Evolutionary conservation across 1,140 invertebrate species (phyloP), one percentile per base, ranked within the genome.

Genomic region (Frieseomelitta varia): DNA sequence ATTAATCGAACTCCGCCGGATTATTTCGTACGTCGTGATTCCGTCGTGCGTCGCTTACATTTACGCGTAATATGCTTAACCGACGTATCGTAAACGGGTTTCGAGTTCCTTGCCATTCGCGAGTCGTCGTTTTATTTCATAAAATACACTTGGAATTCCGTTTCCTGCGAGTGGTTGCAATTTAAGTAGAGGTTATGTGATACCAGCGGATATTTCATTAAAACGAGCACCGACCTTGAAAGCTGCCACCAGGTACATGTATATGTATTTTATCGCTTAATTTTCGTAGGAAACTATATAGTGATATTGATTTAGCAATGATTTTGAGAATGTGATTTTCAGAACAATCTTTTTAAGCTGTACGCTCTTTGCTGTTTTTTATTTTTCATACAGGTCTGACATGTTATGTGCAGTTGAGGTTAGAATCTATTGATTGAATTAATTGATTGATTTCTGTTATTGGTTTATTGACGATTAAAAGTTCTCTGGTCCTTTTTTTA

Each of bases 1-100:
- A 74, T 74, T 71, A 55, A 85, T 80, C 51, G 65, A 72, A 73
- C 73, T 82, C 30, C 19, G 21, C 3, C 51, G 53, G 63, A 58
- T 83, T n/a, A n/a, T 68, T 77, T 83, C 30, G 55, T 69, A 58
- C 67, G 21, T n/a, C 27, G 12, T 1, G 55, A 74, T 53, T 17
- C 15, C 58, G 27, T 14, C 30, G 4, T 53, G 34, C 27, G 10
- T 67, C 34, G 12, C 1, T 30, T 55, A 27, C 2, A 11, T 14
- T 12, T 24, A 34, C 39, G 39, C 6, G 39, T 47, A 0, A 19
- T 34, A 39, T 39, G 2, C 24, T 24, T 12, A 21, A 71, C 34
- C 14, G 67, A 14, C 21, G 55, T 76, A n/a, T 39, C 30, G 65
- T 47, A 51, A 63, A 74, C 56, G 27, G 21, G 77, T 56, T 51